Evolutionary conservation across 1,140 invertebrate genomes (phyloP).

Genomic region (Zaprionus davidi): DNA sequence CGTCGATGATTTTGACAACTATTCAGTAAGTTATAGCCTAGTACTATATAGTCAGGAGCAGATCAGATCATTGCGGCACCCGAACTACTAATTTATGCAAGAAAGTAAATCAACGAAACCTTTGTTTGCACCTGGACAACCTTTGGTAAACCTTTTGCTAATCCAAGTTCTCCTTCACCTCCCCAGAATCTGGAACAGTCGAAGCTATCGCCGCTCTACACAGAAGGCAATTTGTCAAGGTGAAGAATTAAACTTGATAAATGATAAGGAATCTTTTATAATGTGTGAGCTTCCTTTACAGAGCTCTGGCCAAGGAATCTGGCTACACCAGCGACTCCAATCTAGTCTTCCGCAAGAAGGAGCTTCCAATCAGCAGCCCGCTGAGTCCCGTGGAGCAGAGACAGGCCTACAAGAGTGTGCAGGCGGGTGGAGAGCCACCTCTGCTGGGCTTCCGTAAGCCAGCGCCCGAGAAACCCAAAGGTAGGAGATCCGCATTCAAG

Average conservation of each 20-base stretch:
- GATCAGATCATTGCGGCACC: conserved; percentile 64
- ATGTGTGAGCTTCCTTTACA: not conserved
- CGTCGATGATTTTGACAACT: conserved; percentile 87
- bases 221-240: conserved; percentile 84
- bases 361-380: conserved; percentile 87
- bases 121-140: conserved; percentile 10
- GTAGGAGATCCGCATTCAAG: conserved; percentile 84
- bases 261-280: not conserved
- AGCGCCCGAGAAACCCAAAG: conserved; percentile 93
- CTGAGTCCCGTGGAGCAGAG: conserved; percentile 92
- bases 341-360: conserved; percentile 91
- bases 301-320: conserved; percentile 90
- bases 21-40: conserved; percentile 85
- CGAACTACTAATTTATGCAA: conserved; percentile 59
- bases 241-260: conserved; percentile 19
- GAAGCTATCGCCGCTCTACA: conserved; percentile 85
- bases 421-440: conserved; percentile 96
- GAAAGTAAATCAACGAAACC: conserved; percentile 20
- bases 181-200: conserved; percentile 87
- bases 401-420: conserved; percentile 92
- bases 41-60: conserved; percentile 26
- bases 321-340: conserved; percentile 96
- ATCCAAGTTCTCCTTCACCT: conserved; percentile 1
- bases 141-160: not conserved
- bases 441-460: conserved; percentile 94